Evolutionary conservation across 2,797 vertebrate genomes (phyloP).

Genomic region (Acipenser transmontanus): DNA sequence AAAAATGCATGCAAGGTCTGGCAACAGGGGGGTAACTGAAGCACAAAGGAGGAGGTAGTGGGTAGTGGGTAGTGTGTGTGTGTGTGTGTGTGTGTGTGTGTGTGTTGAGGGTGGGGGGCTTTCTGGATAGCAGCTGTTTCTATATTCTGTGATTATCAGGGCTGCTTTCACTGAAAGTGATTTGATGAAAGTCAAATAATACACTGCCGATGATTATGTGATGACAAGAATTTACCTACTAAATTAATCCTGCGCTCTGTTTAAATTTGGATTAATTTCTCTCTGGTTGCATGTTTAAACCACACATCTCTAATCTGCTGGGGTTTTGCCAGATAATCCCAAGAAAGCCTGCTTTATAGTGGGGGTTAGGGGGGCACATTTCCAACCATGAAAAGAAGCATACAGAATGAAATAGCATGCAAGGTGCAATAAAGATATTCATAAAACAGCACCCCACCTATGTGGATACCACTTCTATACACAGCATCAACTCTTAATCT

Average conservation of each 20-base stretch:
- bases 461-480: too few species aligned
- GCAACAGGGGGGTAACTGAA: too few species aligned
- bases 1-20: too few species aligned
- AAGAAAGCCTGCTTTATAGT: slow-evolving; percentile 11
- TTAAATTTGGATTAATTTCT: slow-evolving; percentile 64
- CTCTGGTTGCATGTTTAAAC: slow-evolving; percentile 42
- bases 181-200: slow-evolving; percentile 65
- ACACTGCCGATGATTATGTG: slow-evolving; percentile 56
- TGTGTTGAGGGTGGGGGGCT: slow-evolving; percentile 22
- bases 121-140: slow-evolving; percentile 43
- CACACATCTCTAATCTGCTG: slow-evolving; percentile 20
- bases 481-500: too few species aligned
- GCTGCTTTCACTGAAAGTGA: slow-evolving; percentile 46
- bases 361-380: background rate
- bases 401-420: slow-evolving; percentile 29
- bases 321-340: slow-evolving; percentile 16
- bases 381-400: slow-evolving; percentile 47
- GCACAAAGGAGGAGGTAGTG: too few species aligned
- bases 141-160: slow-evolving; percentile 57
- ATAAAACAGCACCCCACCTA: background rate
- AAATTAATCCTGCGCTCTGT: slow-evolving; percentile 56
- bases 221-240: slow-evolving; percentile 65
- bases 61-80: background rate
- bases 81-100: slow-evolving; percentile 8
- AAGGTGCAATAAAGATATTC: slow-evolving; percentile 13